Base-by-base conservation (phyloP, 1,140 invertebrate species). In the Brachionus rubens region DNA sequence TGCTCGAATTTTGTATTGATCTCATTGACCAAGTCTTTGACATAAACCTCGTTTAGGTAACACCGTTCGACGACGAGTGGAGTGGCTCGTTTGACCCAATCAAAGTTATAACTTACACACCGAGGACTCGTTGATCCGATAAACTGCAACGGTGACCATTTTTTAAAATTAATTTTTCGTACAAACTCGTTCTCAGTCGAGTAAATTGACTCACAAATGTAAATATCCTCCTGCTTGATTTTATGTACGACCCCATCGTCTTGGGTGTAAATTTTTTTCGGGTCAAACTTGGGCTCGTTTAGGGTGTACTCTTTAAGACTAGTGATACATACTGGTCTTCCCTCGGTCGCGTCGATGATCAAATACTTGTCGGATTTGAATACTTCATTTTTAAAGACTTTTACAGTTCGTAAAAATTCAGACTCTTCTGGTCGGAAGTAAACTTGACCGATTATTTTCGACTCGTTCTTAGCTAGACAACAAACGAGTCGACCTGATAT, bases 191-290 rank as follows among this genome's bases (percentile, higher is more conserved):
- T 9, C 19, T 24, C n/a, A 3, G 7, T 72, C 3, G 12, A 16
- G 21, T 50, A 72, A 19, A 72, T 33, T 9, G 68, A 72, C 10
- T 72, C 68, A 24, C 68, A 72, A 10, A 72, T 33, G 50, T 26
- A 72, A 12, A 50, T 30, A 21, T 72, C 46, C 5, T 65, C 10
- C 24, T 43, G 6, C 1, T 24, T 19, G 6, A 65, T 24, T 41
- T 43, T 24, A 30, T 36, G 16, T 36, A 36, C 6, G 16, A 16
- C 26, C 28, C 36, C 30, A 6, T 16, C 2, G 5, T 59, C n/a
- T 48, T 3, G 3, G 12, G 46, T 5, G 12, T 48, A 6, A 16
- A 10, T n/a, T 5, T 7, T 33, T n/a, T n/a, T n/a, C n/a, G n/a
- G n/a, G n/a, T n/a, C n/a, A 65, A 40, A 72, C n/a, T 72, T 28